phyloP scores from a whole-genome alignment of 2,888 invertebrate genomes.

The Schizaphis graminum region DNA sequence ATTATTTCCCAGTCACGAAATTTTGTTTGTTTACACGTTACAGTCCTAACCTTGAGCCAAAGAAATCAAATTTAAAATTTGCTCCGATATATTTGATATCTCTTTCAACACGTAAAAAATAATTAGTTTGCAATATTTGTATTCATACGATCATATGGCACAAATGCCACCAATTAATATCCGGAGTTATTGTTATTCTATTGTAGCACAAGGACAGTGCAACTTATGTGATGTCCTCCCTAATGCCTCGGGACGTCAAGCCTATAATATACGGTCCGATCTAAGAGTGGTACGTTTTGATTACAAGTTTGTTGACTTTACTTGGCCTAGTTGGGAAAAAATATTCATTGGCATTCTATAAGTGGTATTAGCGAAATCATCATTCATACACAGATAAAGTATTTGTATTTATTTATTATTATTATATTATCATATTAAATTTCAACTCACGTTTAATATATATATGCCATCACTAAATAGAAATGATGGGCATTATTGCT shows the following conservation, averaged over 20 bases:
- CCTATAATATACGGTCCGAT: background rate
- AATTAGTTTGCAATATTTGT: conserved; percentile 15
- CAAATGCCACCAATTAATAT: conserved; percentile 9
- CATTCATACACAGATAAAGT: background rate
- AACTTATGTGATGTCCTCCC: background rate
- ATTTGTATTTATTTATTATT: conserved; percentile 3
- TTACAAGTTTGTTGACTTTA: conserved; percentile 20
- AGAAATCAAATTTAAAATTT: conserved; percentile 26
- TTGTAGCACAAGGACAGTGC: background rate
- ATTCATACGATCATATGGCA: background rate
- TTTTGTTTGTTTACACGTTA: conserved; percentile 20
- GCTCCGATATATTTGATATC: background rate
- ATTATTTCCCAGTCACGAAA: background rate
- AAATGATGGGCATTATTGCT: background rate
- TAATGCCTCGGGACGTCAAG: background rate
- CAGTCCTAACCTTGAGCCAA: background rate
- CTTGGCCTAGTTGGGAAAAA: background rate
- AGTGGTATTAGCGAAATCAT: background rate
- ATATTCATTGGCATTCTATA: background rate
- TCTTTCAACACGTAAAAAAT: conserved; percentile 10
- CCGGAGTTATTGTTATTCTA: conserved; percentile 33
- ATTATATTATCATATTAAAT: background rate
- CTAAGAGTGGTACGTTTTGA: background rate
- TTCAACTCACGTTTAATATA: conserved; percentile 30
- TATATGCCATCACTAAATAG: background rate